A percentile compares a stretch with the other conserved stretches of the same genome.
Conservation (phyloP, 2,113 vertebrate genomes). For the Paratilapia polleni region DNA sequence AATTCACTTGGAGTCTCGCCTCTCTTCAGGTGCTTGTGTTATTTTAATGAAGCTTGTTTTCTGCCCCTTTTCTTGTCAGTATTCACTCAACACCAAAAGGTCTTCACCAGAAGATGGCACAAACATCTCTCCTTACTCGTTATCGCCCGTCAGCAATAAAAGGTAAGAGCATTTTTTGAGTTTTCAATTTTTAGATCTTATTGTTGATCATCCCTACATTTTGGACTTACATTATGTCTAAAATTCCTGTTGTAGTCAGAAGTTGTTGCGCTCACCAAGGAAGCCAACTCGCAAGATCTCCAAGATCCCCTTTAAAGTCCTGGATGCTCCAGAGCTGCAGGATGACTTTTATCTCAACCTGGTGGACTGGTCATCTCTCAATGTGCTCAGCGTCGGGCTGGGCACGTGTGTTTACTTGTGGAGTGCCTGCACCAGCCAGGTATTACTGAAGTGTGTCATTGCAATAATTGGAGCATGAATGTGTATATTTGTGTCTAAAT, state of each 20-base stretch:
- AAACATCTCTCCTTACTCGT: slow-evolving; percentile 93
- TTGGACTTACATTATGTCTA: neutral
- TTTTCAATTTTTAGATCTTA: neutral
- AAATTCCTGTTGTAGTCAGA: slow-evolving; percentile 83
- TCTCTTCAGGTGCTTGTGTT: neutral
- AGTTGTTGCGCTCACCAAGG: slow-evolving; percentile 92
- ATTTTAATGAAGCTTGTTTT: neutral
- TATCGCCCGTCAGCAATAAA: slow-evolving; percentile 99
- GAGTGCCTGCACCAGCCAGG: slow-evolving; percentile 99
- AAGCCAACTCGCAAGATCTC: slow-evolving; percentile 98
- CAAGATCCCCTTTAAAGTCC: slow-evolving; percentile 98
- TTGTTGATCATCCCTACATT: slow-evolving; percentile 86
- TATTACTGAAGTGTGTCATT: slow-evolving; percentile 51
- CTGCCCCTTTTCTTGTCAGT: slow-evolving; percentile 74
- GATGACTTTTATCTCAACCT: slow-evolving; percentile 99
- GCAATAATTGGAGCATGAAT: neutral
- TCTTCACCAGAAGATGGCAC: slow-evolving; percentile 87
- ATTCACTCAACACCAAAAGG: slow-evolving; percentile 89
- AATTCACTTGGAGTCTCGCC: neutral
- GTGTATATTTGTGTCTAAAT: neutral
- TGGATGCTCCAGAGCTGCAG: slow-evolving; percentile 96
- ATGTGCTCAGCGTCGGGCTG: slow-evolving; percentile 95
- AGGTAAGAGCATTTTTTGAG: slow-evolving; percentile 82
- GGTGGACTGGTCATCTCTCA: slow-evolving; percentile 98
- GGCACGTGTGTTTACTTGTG: slow-evolving; percentile 99